Evolutionary conservation across 2,797 vertebrate species (phyloP), one percentile per base, ranked within the genome.

Genomic region (Hapalemur alaotrensis): DNA sequence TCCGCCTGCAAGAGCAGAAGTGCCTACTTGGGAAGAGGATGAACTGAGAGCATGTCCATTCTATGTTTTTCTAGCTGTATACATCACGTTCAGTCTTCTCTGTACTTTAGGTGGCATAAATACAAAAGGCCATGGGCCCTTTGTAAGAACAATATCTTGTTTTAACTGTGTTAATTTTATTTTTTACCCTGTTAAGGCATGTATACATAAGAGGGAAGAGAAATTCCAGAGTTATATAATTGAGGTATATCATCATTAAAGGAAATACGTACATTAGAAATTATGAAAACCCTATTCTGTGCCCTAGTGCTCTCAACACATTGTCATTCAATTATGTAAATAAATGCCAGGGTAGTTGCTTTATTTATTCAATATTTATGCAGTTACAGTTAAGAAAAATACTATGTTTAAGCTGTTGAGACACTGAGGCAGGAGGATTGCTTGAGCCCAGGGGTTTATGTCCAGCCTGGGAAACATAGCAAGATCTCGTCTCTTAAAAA

Each of bases 121-220:
- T 7, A 35, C 12, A 82, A 82, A 93, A 57, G 6, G 3, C 22
- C n/a, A 46, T 30, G 41, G 23, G 35, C 7, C 59, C 25, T 93
- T 43, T 22, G 7, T 61, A 89, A 50, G n/a, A 93, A 50, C 0
- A 35, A 52, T 76, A 87, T 91, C n/a, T 50, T 1, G 48, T n/a
- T 54, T 84, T 78, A 85, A 61, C 28, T 72, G 23, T 69, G 67
- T n/a, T 84, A 38, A 57, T 93, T 80, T 95, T 73, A 48, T 79
- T 96, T 88, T 83, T 92, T 10, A 63, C 20, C 18, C 22, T 63
- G 3, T 30, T 63, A 83, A 81, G 23, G 20, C 2, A 50, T 28
- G 41, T 41, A 41, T 8, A 61, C 14, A 15, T 41, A 76, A 82
- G 61, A 92, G 17, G 35, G 22, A 88, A 94, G 86, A 6, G 28